Evolutionary conservation across 2,888 invertebrate species (phyloP).

Genomic region (Bellardia bayeri): DNA sequence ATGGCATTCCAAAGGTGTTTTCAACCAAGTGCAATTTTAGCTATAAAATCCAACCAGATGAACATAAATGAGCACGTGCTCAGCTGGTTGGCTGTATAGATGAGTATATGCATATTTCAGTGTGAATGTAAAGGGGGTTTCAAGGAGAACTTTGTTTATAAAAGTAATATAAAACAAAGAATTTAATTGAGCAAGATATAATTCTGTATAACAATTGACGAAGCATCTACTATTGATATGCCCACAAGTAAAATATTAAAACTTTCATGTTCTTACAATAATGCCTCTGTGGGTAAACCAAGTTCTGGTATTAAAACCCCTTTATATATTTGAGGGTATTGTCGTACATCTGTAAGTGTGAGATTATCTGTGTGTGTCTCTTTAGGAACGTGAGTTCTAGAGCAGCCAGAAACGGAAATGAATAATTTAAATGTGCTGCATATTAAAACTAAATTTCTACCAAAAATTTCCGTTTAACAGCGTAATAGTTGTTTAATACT

Average conservation of each 20-base stretch:
- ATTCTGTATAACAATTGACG: no score
- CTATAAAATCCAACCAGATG: slow-evolving; percentile 24
- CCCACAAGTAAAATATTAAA: no score
- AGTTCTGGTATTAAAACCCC: no score
- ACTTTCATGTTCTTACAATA: no score
- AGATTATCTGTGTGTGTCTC: neutral
- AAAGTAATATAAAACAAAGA: no score
- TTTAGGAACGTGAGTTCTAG: slow-evolving; percentile 15
- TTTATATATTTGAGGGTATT: neutral
- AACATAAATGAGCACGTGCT: slow-evolving; percentile 7
- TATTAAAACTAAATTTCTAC: slow-evolving; percentile 63
- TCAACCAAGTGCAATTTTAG: slow-evolving; percentile 28
- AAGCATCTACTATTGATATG: no score
- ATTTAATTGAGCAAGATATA: no score
- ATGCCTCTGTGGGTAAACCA: no score
- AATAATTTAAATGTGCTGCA: slow-evolving; percentile 68
- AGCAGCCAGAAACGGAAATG: slow-evolving; percentile 58
- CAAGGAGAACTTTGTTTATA: no score
- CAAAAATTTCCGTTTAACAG: slow-evolving; percentile 49
- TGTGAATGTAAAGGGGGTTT: neutral
- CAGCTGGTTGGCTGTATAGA: neutral
- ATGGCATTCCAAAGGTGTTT: slow-evolving; percentile 35
- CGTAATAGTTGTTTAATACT: slow-evolving; percentile 54
- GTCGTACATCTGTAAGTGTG: neutral
- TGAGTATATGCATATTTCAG: neutral